Percentiles rank a stretch among this genome's conserved stretches.
phyloP scores from a whole-genome alignment of 2,797 vertebrate genomes.

The Rousettus madagascariensis region DNA sequence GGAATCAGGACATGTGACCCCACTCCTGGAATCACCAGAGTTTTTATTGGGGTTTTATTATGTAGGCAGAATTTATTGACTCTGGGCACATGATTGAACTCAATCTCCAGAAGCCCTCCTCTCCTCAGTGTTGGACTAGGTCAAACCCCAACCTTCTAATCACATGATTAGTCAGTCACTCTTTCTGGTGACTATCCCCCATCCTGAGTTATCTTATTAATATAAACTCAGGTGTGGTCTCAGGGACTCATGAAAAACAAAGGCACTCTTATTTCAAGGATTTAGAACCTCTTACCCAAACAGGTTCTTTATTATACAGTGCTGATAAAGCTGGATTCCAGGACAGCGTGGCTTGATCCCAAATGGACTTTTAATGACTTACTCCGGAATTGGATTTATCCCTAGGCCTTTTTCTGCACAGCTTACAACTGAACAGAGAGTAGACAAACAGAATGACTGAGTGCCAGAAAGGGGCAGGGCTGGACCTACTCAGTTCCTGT shows the following conservation, averaged over 20 bases:
- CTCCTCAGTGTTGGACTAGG: not conserved
- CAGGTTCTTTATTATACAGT: not conserved
- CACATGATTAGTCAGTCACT: not conserved
- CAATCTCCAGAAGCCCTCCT: not conserved
- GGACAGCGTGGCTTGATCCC: not conserved
- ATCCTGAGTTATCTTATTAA: not conserved
- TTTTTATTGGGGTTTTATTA: not conserved
- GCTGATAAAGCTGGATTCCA: not conserved
- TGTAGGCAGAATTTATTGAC: not conserved
- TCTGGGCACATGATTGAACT: not conserved
- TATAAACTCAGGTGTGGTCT: not conserved
- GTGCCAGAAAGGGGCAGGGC: not conserved
- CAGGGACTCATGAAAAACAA: not conserved
- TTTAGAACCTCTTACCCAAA: constrained; percentile 15
- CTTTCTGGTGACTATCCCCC: not conserved
- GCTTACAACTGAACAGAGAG: not conserved
- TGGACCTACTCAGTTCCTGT: not conserved
- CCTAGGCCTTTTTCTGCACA: not conserved
- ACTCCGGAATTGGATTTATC: not conserved
- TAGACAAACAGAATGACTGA: not conserved
- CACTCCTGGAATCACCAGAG: not conserved
- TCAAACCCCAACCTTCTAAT: not conserved
- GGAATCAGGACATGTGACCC: not conserved
- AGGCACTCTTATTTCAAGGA: not conserved
- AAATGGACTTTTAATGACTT: constrained; percentile 55